Conservation (phyloP, 2,888 invertebrate genomes). For the Hirtodrosophila confusa region DNA sequence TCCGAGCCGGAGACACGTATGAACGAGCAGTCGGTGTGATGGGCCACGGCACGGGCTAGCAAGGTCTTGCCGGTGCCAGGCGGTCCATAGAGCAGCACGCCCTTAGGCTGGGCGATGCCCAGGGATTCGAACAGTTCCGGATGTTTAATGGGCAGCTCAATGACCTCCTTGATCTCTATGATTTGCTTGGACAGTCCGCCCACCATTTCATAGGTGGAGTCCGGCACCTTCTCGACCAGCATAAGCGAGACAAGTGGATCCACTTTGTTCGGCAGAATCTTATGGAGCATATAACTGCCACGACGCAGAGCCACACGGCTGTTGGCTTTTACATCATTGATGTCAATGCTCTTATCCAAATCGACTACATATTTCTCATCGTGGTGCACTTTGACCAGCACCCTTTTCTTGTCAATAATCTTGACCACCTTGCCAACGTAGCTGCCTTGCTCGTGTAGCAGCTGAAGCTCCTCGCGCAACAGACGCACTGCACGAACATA, state of each 20-base stretch:
- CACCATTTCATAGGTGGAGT: slow-evolving; percentile 99
- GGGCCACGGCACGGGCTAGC: slow-evolving; percentile 98
- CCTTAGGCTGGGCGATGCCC: slow-evolving; percentile 99
- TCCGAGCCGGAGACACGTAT: slow-evolving; percentile 99
- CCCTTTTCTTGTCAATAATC: slow-evolving; percentile 99
- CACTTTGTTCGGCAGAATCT: slow-evolving; percentile 99
- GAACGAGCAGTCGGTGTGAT: slow-evolving; percentile 99
- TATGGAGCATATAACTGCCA: slow-evolving; percentile 98
- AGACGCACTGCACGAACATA: slow-evolving; percentile 89
- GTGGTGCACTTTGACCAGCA: slow-evolving; percentile 98
- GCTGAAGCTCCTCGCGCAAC: slow-evolving; percentile 97
- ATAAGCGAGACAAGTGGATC: slow-evolving; percentile 99
- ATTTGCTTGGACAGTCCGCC: slow-evolving; percentile 99
- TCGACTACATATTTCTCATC: slow-evolving; percentile 99
- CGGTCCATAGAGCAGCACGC: slow-evolving; percentile 97
- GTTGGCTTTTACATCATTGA: slow-evolving; percentile 98
- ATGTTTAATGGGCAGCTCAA: slow-evolving; percentile 99
- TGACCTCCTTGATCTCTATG: slow-evolving; percentile 99
- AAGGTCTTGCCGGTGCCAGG: slow-evolving; percentile 96
- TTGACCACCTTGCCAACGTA: slow-evolving; percentile 99
- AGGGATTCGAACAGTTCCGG: slow-evolving; percentile 99
- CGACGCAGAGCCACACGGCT: slow-evolving; percentile 98
- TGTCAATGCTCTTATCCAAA: slow-evolving; percentile 99
- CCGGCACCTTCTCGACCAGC: slow-evolving; percentile 99
- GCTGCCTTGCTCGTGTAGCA: slow-evolving; percentile 98